Conservation (phyloP, 92 coral and sea anemone species). For the Micromussa lordhowensis region DNA sequence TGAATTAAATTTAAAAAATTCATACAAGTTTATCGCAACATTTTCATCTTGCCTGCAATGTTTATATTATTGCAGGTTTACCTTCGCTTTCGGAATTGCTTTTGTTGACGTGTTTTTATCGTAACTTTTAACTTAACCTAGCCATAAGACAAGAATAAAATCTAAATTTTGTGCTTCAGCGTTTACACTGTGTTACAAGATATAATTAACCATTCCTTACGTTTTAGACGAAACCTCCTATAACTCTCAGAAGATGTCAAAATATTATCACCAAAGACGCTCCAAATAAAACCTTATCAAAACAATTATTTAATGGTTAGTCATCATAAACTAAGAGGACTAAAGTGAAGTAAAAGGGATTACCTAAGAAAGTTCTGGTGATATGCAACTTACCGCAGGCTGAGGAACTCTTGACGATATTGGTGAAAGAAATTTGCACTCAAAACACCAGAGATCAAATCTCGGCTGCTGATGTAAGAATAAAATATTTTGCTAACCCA, state of each 20-base stretch:
- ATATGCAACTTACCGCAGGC: constrained; percentile 21
- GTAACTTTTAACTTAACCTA: not conserved
- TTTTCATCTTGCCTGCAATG: constrained; percentile 4
- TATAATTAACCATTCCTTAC: not conserved
- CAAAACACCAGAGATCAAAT: constrained; percentile 39
- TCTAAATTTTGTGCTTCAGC: too few relatives aligned
- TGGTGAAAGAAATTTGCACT: constrained; percentile 18
- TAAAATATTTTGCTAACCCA: constrained; percentile 51
- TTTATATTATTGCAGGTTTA: constrained; percentile 10
- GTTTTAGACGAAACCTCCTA: not conserved
- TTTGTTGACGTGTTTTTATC: not conserved
- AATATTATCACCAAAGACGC: not conserved
- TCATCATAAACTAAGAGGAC: not conserved
- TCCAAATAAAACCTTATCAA: constrained; percentile 24
- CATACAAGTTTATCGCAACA: not conserved
- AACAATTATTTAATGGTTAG: constrained; percentile 22
- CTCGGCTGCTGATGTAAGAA: constrained; percentile 68
- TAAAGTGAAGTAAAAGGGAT: not conserved
- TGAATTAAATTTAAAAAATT: not conserved
- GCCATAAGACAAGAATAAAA: not conserved
- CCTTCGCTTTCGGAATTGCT: not conserved
- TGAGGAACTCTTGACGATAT: constrained; percentile 28
- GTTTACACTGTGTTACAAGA: not conserved
- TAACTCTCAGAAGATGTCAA: constrained; percentile 4
- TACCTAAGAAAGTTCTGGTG: not conserved